A percentile compares a stretch with the other conserved stretches of the same genome.
phyloP scores from a whole-genome alignment of 2,888 invertebrate genomes.

The Sussaba pulchella region DNA sequence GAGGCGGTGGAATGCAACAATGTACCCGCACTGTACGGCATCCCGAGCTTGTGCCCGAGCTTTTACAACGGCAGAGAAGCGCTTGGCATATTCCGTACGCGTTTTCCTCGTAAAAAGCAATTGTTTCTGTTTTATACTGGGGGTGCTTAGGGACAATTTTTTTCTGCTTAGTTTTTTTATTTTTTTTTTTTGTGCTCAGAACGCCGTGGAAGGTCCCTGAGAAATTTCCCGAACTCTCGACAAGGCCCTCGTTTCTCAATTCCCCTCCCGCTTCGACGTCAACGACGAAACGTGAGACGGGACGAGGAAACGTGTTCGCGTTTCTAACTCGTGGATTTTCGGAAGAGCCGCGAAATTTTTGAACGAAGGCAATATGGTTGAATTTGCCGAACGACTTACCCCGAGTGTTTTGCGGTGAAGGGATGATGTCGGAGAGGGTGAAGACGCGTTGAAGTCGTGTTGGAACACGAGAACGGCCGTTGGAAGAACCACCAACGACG shows the following conservation, averaged over 20 bases:
- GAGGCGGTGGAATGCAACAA: background rate
- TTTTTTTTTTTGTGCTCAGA: conserved; percentile 52
- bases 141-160: conserved; percentile 59
- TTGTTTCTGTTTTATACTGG: conserved; percentile 74
- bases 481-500: conserved; percentile 19
- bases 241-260: background rate
- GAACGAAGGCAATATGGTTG: no score
- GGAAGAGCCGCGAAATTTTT: conserved; percentile 1
- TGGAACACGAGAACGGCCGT: conserved; percentile 1
- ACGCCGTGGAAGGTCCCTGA: background rate
- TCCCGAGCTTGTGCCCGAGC: conserved; percentile 30
- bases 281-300: conserved; percentile 23
- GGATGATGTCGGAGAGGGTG: conserved; percentile 45
- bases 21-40: background rate
- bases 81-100: conserved; percentile 70
- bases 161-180: no score
- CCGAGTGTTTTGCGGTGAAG: conserved; percentile 50
- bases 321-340: conserved; percentile 15
- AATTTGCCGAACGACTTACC: no score
- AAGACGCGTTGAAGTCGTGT: background rate
- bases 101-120: conserved; percentile 75
- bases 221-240: conserved; percentile 30
- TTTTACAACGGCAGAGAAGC: conserved; percentile 44
- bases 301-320: conserved; percentile 10
- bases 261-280: conserved; percentile 1